A percentile compares a stretch with the other conserved stretches of the same genome.
These are phyloP conservation scores for Craniophora ligustri DNA, from an alignment of 2,888 invertebrate species.

Conservation along the genomic window DNA sequence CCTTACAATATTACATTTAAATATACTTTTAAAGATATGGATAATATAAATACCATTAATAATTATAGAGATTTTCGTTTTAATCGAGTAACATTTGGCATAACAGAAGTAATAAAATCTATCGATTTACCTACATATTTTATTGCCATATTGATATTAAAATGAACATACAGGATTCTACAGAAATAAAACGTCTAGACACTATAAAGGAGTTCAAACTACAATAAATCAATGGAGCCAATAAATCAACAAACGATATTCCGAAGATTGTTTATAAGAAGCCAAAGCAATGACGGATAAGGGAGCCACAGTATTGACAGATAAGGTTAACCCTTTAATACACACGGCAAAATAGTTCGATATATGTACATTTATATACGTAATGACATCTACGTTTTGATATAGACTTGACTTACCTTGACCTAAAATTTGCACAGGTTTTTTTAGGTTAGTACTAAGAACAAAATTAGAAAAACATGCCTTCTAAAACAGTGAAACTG, in stretches of 20 bases:
- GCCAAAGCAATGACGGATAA: constrained; percentile 54
- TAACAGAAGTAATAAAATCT: background rate
- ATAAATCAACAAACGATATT: constrained; percentile 42
- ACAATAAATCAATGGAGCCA: constrained; percentile 35
- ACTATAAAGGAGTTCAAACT: constrained; percentile 30
- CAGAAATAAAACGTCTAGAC: constrained; percentile 40
- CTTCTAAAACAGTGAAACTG: no score
- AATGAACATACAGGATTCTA: constrained; percentile 19
- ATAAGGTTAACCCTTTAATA: constrained; percentile 64
- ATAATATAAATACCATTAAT: no score
- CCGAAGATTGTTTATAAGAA: constrained; percentile 51
- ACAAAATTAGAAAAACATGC: no score
- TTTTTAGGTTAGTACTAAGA: no score
- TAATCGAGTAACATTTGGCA: background rate
- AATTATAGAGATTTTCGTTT: no score
- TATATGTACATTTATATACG: no score
- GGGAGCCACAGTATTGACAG: constrained; percentile 49
- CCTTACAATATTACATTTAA: no score
- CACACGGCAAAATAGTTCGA: no score
- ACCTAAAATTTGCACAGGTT: no score
- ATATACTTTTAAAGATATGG: no score
- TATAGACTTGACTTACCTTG: no score
- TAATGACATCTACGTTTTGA: no score
- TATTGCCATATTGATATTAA: constrained; percentile 5
- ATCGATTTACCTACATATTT: background rate